Conservation (phyloP, 2,888 invertebrate genomes). For the Drosophila mayaguana region DNA sequence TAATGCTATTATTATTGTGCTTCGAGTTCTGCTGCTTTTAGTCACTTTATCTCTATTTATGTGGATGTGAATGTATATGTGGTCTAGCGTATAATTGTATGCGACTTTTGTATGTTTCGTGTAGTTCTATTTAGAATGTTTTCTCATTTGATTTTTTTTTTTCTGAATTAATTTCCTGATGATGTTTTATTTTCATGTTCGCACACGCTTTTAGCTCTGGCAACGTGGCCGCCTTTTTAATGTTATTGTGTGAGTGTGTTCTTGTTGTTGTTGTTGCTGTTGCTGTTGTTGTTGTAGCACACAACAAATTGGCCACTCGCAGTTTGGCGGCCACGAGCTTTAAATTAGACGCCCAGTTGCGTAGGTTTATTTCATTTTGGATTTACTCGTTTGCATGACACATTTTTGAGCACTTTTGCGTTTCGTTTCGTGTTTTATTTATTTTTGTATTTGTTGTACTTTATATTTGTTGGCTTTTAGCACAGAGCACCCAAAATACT, state of each 20-base stretch:
- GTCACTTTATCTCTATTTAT: conserved; percentile 5
- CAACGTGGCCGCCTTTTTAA: conserved; percentile 58
- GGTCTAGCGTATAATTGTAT: conserved; percentile 25
- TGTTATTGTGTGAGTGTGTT: conserved; percentile 47
- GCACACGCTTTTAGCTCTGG: conserved; percentile 69
- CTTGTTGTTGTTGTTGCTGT: conserved; percentile 18
- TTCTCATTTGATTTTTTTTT: conserved; percentile 19
- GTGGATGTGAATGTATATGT: not conserved
- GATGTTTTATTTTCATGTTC: conserved; percentile 77
- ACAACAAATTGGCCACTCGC: conserved; percentile 75
- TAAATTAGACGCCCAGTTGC: conserved; percentile 65
- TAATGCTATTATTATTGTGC: conserved; percentile 35
- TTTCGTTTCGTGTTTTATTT: conserved; percentile 9
- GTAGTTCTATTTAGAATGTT: conserved; percentile 43
- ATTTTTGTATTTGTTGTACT: not conserved
- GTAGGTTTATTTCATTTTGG: conserved; percentile 50
- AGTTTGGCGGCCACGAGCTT: conserved; percentile 68
- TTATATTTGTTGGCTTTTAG: conserved; percentile 28
- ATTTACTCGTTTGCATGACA: conserved; percentile 46
- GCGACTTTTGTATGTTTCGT: conserved; percentile 25
- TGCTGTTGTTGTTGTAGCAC: conserved; percentile 22
- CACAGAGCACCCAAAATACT: conserved; percentile 19
- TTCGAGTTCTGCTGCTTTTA: conserved; percentile 17
- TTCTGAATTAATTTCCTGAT: conserved; percentile 76
- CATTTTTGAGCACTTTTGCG: conserved; percentile 36